Evolutionary conservation across 1,140 invertebrate genomes (phyloP), one percentile per base, ranked within the genome.

Genomic region (Drosophila lowei): DNA sequence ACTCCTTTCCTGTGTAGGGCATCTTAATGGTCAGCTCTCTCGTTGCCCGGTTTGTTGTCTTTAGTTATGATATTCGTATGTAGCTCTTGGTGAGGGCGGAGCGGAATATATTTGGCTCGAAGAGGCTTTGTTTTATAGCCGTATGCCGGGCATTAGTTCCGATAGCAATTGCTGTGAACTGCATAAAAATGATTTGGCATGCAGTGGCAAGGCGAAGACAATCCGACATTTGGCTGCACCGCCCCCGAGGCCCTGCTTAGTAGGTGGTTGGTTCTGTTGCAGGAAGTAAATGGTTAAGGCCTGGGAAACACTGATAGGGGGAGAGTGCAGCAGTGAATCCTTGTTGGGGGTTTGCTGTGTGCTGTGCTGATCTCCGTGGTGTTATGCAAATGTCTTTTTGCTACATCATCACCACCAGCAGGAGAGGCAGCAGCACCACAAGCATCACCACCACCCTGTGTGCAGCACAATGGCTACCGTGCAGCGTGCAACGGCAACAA

Each of bases 401-500:
- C 62, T 80, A 63, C 77, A 86, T 77, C 77, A 73, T 66, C 71
- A 60, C 56, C 72, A 76, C 43, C 38, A 61, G 46, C 48, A 61
- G 8, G 49, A 13, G 49, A 18, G 18, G 43, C 53, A 38, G 23
- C 13, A 28, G 9, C 23, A 34, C 21, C 8, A 23, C 13, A 46
- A 18, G 44, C 44, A 47, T 18, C 54, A 62, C 38, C 78, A 84
- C 83, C 83, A 83, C 83, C 83, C 83, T 88, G 84, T 83, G 83
- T 76, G 83, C 78, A 83, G 79, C 63, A 88, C 83, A 86, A 86
- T 86, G 75, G 83, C 83, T 86, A 86, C 83, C 84, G 83, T 86
- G 83, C 84, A 13, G 81, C 81, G 83, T 86, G 81, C 81, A 85
- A 80, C 50, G 25, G 42, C 71, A 70, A 13, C 38, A 44, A 43